These are phyloP conservation scores for Cephonodes hylas DNA, from an alignment of 2,888 invertebrate genomes.

Conservation along the genomic window DNA sequence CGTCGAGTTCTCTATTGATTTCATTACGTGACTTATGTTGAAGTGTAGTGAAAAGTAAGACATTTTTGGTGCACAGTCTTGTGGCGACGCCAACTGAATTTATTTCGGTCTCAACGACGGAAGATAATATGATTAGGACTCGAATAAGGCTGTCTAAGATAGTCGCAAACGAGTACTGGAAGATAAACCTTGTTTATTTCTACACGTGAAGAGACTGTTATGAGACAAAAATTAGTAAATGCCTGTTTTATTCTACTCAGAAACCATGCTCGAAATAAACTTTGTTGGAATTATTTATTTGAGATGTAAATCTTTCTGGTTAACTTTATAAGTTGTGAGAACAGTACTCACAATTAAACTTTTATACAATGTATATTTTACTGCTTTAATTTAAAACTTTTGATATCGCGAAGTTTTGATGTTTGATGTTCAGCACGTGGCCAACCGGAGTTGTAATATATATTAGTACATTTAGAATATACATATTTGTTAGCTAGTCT, in stretches of 20 bases:
- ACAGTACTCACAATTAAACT: not conserved
- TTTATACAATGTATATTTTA: not conserved
- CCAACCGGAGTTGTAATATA: not conserved
- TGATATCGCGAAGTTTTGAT: not conserved
- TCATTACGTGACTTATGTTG: not conserved
- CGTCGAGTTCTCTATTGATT: not conserved
- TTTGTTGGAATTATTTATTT: not conserved
- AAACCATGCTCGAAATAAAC: not conserved
- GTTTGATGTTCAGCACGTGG: not conserved
- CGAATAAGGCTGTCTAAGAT: not conserved
- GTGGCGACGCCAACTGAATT: not conserved
- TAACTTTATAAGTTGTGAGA: not conserved
- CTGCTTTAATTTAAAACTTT: not conserved
- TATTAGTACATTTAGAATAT: not conserved
- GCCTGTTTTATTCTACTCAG: not conserved
- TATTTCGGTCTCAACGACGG: not conserved
- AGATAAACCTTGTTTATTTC: not conserved
- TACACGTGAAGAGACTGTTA: not conserved
- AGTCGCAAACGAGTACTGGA: not conserved
- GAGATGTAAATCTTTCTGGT: not conserved
- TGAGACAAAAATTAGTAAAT: not conserved
- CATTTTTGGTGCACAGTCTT: not conserved
- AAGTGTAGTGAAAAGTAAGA: not conserved
- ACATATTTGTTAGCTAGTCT: not conserved
- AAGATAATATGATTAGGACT: not conserved